A percentile compares a stretch with the other conserved stretches of the same genome.
These are phyloP conservation scores for Leptopterna dolabrata DNA, from an alignment of 2,888 invertebrate species.

Conservation along the genomic window DNA sequence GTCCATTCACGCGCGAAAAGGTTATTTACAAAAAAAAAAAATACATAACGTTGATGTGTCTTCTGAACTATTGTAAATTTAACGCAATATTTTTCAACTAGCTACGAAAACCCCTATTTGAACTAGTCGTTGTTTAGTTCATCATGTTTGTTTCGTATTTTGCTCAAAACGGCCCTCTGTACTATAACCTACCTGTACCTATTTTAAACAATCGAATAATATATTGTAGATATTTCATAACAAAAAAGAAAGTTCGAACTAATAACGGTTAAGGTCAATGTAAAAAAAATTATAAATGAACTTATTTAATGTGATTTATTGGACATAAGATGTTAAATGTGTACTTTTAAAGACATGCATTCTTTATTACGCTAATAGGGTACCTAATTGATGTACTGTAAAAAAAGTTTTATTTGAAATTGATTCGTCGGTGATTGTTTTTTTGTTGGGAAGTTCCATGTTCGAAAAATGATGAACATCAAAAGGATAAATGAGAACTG, in stretches of 20 bases:
- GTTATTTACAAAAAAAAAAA: background rate
- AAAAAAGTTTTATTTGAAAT: background rate
- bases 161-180: slow-evolving; percentile 13
- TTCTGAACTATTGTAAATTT: background rate
- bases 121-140: slow-evolving; percentile 4
- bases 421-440: background rate
- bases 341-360: slow-evolving; percentile 5
- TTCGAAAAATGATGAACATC: background rate
- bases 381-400: slow-evolving; percentile 13
- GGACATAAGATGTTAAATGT: slow-evolving; percentile 32
- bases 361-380: slow-evolving; percentile 9
- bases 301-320: slow-evolving; percentile 38
- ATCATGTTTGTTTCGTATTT: slow-evolving; percentile 15
- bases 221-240: slow-evolving; percentile 30
- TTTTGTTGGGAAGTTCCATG: slow-evolving; percentile 6
- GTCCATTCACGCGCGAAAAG: background rate
- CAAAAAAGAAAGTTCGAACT: background rate
- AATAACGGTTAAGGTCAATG: slow-evolving; percentile 19
- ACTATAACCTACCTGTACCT: slow-evolving; percentile 20
- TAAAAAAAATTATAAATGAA: slow-evolving; percentile 18
- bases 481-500: background rate
- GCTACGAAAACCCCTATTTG: background rate
- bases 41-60: background rate
- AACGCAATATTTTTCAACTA: background rate
- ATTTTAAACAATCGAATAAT: background rate